Percentiles rank a stretch among this genome's conserved stretches.
Conservation (phyloP, 2,797 vertebrate species). For the Tangara arthus region DNA sequence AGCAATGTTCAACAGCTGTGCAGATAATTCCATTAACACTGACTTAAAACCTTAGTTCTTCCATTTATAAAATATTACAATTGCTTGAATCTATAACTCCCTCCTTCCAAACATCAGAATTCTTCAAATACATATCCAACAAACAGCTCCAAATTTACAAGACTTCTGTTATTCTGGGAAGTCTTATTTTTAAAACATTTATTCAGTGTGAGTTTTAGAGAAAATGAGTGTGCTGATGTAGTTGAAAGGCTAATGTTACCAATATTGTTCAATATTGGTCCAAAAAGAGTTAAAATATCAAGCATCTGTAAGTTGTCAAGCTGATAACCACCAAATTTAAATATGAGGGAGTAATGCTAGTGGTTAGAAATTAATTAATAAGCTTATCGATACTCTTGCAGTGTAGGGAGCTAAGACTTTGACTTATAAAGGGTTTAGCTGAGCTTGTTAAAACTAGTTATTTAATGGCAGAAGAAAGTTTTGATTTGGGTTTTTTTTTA, state of each 20-base stretch:
- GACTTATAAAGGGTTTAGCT: not conserved
- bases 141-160: not conserved
- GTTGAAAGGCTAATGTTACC: not conserved
- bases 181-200: not conserved
- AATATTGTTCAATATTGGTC: not conserved
- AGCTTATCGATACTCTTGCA: not conserved
- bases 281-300: not conserved
- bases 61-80: not conserved
- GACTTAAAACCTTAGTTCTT: slow-evolving; percentile 4
- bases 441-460: not conserved
- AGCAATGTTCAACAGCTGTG: not conserved
- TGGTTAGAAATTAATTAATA: not conserved
- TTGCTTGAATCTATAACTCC: not conserved
- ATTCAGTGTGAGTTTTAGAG: not conserved
- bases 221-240: not conserved
- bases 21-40: not conserved
- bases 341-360: not conserved
- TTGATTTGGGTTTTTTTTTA: not conserved
- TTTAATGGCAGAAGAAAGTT: not conserved
- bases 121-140: not conserved
- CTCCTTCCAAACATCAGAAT: not conserved
- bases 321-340: not conserved
- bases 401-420: not conserved
- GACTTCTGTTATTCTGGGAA: not conserved
- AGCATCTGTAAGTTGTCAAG: not conserved